Base-by-base conservation (phyloP, 2,888 invertebrate genomes). In the Lasioglossum morio region DNA sequence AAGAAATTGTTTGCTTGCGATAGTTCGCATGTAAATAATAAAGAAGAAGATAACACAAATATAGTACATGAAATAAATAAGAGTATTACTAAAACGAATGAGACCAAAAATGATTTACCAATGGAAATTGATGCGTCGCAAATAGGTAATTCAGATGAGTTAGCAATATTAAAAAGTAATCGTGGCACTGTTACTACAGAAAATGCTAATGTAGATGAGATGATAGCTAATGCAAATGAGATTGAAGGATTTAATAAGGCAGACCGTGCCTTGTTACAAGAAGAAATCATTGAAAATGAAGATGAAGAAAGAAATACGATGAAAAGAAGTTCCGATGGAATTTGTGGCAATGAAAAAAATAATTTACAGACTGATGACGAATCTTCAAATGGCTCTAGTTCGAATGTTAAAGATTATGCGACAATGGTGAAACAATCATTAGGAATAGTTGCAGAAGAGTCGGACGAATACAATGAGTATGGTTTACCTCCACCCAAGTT, bases 401-500 rank as follows among this genome's bases (percentile, higher is more conserved):
- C n/a, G 23, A 73, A 60, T 60, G 10, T 19, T 37, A 73, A 79
- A 16, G 63, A 82, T 72, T 77, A 77, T 34, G 77, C 81, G 5
- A 73, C 43, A 14, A 76, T 30, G 30, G 30, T 74, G 40, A 70
- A 40, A 27, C 8, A 66, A 60, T 37, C 72, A 23, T 77, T 73
- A 16, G 78, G 69, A 66, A 23, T 81, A 14, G 19, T 30, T 16
- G 34, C 7, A 8, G 73, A 78, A 27, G 79, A 79, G 12, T 34
- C 57, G 4, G 74, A 81, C 0, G 72, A 73, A 16, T 77, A 84
- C 37, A 76, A 85, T 8, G 79, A 82, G 73, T 74, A 81, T 30
- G 82, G 90, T 77, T 85, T 91, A 60, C 88, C 91, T 19, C 81
- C 88, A 3, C 84, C 88, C 7, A 40, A 73, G 12, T 72, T 81